Conservation (phyloP, 2,797 vertebrate genomes). For the Sebastes variabilis region DNA sequence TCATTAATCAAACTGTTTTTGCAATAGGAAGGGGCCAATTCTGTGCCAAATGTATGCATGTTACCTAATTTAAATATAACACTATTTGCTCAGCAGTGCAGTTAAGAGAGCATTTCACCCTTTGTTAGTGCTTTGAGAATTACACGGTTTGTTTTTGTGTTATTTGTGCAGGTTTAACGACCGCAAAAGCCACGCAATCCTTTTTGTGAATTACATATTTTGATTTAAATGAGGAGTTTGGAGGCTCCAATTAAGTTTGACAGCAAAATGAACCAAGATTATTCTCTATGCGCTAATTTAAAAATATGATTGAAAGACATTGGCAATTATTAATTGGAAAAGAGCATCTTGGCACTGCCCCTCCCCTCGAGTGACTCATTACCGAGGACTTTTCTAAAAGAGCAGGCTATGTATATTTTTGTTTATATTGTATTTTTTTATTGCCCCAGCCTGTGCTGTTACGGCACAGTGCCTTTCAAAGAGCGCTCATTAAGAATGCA, state of each 20-base stretch:
- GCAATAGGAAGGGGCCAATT: background rate
- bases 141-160: background rate
- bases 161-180: background rate
- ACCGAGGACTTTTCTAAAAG: background rate
- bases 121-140: background rate
- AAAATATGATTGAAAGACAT: background rate
- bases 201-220: background rate
- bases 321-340: conserved; percentile 6
- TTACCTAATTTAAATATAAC: background rate
- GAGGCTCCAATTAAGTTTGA: conserved; percentile 1
- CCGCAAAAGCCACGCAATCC: background rate
- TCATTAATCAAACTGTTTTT: background rate
- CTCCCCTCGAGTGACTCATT: background rate
- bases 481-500: conserved; percentile 59
- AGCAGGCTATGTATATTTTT: conserved; percentile 21
- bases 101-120: background rate
- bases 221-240: conserved; percentile 15
- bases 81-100: background rate
- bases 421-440: conserved; percentile 17
- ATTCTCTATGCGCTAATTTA: background rate
- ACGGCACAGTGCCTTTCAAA: conserved; percentile 40
- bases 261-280: background rate
- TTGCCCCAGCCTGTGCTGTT: conserved; percentile 19
- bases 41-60: background rate
- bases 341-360: background rate